Evolutionary conservation across 2,888 invertebrate genomes (phyloP).

Genomic region (Euphydryas editha): DNA sequence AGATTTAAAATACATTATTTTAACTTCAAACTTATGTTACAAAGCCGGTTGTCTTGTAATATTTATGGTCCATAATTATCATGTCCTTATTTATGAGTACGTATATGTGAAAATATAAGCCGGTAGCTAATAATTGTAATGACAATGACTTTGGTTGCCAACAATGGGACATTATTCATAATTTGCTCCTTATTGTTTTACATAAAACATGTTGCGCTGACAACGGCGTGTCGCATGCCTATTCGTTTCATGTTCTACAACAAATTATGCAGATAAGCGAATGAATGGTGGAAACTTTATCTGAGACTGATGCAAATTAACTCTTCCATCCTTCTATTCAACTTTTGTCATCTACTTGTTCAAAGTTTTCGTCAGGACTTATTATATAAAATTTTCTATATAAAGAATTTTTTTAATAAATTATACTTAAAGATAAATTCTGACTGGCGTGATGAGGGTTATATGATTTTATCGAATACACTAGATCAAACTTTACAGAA

Average conservation of each 20-base stretch:
- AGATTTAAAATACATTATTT: constrained; percentile 39
- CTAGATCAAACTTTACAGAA: too few species aligned
- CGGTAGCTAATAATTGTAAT: constrained; percentile 58
- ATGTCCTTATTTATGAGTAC: constrained; percentile 32
- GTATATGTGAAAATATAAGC: constrained; percentile 51
- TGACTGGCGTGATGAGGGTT: background rate
- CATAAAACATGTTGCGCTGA: constrained; percentile 75
- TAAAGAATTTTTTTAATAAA: background rate
- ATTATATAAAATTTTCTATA: constrained; percentile 14
- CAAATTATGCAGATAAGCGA: constrained; percentile 81
- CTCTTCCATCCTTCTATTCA: constrained; percentile 67
- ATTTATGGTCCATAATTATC: constrained; percentile 20
- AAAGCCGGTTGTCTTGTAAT: constrained; percentile 20
- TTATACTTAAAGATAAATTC: background rate
- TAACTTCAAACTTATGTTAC: constrained; percentile 32
- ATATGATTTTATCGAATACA: too few species aligned
- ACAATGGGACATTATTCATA: constrained; percentile 76
- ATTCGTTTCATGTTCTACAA: constrained; percentile 75
- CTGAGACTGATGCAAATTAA: constrained; percentile 77
- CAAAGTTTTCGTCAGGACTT: constrained; percentile 67
- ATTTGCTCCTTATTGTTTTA: constrained; percentile 75
- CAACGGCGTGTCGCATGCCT: constrained; percentile 69
- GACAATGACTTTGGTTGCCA: constrained; percentile 62
- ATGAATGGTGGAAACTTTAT: constrained; percentile 76
- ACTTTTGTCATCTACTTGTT: constrained; percentile 66